A percentile compares a stretch with the other conserved stretches of the same genome.
Conservation (phyloP, 37 sponge, comb jelly and placozoan genomes). For the Haliclona indistincta region DNA sequence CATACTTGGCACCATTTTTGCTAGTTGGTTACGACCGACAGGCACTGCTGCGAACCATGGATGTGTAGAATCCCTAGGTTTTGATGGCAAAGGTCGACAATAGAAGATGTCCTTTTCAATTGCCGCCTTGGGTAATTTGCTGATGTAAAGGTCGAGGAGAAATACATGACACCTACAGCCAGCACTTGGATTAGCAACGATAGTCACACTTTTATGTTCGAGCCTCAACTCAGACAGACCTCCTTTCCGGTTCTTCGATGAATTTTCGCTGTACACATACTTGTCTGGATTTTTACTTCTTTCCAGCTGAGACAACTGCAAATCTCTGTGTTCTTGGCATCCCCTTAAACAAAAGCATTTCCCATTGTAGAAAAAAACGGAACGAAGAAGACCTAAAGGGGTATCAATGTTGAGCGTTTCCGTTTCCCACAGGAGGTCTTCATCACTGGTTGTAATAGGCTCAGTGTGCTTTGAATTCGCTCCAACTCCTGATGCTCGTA, state of each 20-base stretch:
- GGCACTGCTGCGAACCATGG: too few species aligned
- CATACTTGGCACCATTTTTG: too few species aligned
- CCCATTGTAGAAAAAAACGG: constrained; percentile 12
- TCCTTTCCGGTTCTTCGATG: constrained; percentile 29
- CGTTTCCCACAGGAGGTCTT: not conserved
- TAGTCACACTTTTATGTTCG: constrained; percentile 9
- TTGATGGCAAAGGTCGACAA: too few species aligned
- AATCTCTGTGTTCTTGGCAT: constrained; percentile 8
- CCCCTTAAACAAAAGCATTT: constrained; percentile 2
- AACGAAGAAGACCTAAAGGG: not conserved
- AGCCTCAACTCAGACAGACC: not conserved
- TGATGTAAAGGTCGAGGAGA: constrained; percentile 1
- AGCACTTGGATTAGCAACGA: not conserved
- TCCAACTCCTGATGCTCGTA: not conserved
- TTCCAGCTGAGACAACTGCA: constrained; percentile 12
- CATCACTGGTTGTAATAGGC: not conserved
- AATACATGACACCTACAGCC: not conserved
- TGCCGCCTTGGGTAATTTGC: too few species aligned
- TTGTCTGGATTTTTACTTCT: not conserved
- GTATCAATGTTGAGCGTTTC: not conserved
- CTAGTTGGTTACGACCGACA: too few species aligned
- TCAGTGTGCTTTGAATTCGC: not conserved
- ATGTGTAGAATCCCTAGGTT: too few species aligned
- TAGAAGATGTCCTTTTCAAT: too few species aligned
- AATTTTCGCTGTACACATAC: constrained; percentile 24